Conservation (phyloP, 1,140 invertebrate species). For the Asobara japonica region DNA sequence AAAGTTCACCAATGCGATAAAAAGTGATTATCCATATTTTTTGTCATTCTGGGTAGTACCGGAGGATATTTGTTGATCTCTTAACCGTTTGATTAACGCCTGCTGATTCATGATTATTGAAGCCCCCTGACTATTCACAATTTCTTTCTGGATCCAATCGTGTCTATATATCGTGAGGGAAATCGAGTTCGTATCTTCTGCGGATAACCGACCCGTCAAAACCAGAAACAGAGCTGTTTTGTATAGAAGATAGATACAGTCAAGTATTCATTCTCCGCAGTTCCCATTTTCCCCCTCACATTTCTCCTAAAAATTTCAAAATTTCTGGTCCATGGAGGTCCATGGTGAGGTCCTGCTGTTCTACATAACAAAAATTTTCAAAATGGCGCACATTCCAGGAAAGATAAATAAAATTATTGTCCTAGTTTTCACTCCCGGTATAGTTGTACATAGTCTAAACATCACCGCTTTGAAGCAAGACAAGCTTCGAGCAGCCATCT, state of each 20-base stretch:
- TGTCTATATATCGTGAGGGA: neutral
- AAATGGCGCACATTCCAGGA: too few species aligned
- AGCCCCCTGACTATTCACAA: neutral
- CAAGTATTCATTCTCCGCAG: neutral
- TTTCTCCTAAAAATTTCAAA: neutral
- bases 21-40: too few species aligned
- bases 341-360: neutral
- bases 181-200: conserved; percentile 5
- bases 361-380: neutral
- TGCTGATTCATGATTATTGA: neutral
- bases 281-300: neutral
- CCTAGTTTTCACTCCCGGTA: neutral
- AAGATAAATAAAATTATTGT: too few species aligned
- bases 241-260: neutral
- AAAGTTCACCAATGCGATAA: too few species aligned
- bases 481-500: conserved; percentile 23
- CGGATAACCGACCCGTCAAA: conserved; percentile 4
- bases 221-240: conserved; percentile 13
- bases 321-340: neutral
- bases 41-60: too few species aligned
- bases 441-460: neutral
- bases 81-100: too few species aligned
- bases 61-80: too few species aligned
- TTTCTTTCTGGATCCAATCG: neutral
- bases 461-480: neutral